Base-by-base conservation (phyloP, 2,113 vertebrate species). In the Cyrtonyx montezumae region DNA sequence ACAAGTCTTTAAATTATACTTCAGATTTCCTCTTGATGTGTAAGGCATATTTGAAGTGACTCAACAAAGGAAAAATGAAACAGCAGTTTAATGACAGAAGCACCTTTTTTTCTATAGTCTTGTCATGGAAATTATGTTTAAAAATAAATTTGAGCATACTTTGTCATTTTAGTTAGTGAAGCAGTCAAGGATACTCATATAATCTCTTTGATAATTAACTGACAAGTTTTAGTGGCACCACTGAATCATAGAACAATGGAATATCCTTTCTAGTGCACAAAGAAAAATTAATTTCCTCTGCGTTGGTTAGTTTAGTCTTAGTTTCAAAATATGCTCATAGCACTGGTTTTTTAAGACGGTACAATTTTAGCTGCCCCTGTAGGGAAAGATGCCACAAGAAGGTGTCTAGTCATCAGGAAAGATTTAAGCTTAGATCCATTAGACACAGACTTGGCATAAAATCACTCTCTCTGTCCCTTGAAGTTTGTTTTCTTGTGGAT, bases 151-250 rank as follows among this genome's bases (percentile, higher is more conserved):
- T 78, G 81, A 89, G 87, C 79, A 91, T 89, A 76, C 63, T 95
- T 97, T 96, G 73, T 89, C 11, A 1, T 43, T 94, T 90, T 65
- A 89, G 90, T 95, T 93, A 74, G 81, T 87, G 68, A 95, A 96
- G 96, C 51, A 90, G 84, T 71, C 87, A 96, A 96, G 92, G 46
- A 91, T 89, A 73, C 48, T 95, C 49, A 67, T 93, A 62, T 70
- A 92, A 97, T 94, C 59, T 87, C 53, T 97, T 95, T 96, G 66
- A 94, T 96, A 95, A 95, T 95, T 90, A 96, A 92, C 70, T 61
- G 40, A 93, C 4, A 34, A 94, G 53, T 95, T 94, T 94, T 96
- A 95, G 92, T 88, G 61, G n/a, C 88, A 89, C 74, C 37, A 63
- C 48, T 90, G 71, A 94, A 79, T 49, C 56, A 71, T 28, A 86